phyloP scores from a whole-genome alignment of 2,113 vertebrate species.

The Rhinopithecus roxellana region DNA sequence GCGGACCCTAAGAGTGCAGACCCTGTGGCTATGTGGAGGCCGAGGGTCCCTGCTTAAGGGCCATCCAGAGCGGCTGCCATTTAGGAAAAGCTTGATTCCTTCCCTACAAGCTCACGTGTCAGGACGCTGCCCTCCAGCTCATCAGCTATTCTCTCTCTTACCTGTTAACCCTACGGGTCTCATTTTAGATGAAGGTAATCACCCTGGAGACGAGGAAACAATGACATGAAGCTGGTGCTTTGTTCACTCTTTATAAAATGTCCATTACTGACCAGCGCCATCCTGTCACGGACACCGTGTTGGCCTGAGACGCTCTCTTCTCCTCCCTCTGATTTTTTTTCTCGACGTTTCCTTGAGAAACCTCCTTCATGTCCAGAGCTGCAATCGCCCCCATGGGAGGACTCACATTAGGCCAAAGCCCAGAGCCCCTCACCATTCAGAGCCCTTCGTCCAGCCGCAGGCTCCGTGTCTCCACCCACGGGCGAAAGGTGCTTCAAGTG shows the following conservation, averaged over 20 bases:
- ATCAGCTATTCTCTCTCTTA: background rate
- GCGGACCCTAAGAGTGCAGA: fast-evolving
- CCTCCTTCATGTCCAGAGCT: too few species aligned
- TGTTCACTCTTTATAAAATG: background rate
- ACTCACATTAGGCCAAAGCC: background rate
- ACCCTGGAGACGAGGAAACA: background rate
- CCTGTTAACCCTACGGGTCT: background rate
- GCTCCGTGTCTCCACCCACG: fast-evolving
- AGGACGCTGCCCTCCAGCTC: background rate
- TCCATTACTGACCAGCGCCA: too few species aligned
- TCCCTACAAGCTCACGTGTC: fast-evolving
- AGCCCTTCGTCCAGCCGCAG: fast-evolving
- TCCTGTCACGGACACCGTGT: background rate
- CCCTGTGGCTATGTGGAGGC: fast-evolving
- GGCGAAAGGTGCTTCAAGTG: fast-evolving
- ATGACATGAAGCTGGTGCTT: background rate
- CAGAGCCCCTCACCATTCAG: too few species aligned
- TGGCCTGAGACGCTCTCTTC: background rate
- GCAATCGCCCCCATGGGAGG: fast-evolving
- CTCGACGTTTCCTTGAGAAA: background rate
- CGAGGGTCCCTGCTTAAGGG: too few species aligned
- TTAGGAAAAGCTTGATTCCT: fast-evolving
- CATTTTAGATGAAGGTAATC: background rate
- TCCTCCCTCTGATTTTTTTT: too few species aligned
- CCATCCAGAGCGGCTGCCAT: too few species aligned